Base-by-base conservation (phyloP, 2,113 vertebrate genomes). In the Poecilia latipinna region DNA sequence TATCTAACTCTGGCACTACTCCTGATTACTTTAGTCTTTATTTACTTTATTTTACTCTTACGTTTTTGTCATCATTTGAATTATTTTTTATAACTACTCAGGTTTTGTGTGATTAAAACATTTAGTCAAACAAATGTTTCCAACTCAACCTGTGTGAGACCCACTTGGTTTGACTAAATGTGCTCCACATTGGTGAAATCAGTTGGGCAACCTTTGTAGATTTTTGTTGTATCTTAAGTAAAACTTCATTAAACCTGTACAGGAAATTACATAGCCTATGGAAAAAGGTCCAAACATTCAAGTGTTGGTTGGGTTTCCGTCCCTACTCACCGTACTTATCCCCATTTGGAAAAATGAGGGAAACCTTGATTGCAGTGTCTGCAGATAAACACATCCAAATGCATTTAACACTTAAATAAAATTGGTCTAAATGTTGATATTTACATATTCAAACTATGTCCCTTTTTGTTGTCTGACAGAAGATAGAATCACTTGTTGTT, bases 291-390 rank as follows among this genome's bases (percentile, higher is more conserved):
- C 2, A 2, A 11, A 57, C 51, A n/a, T 31, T 15, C 22, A 64
- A 33, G 4, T 33, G 29, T 33, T 33, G 12, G 11, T 33, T 33
- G 29, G 17, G 61, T 24, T 42, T 35, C 39, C 0, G 31, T 26
- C 63, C 2, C 86, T 12, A 81, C 94, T 94, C 90, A 96, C 94
- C 93, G 54, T 96, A 96, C 75, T 70, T 94, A 79, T 96, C 95
- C 78, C 95, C 94, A 88, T 95, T 96, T 65, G 95, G 94, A 68
- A 96, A 96, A 65, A 94, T 42, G 77, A 93, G 95, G 29, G 82
- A 91, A 37, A 91, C 90, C 68, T 91, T 89, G 37, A 89, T 19
- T 17, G 39, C 90, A 76, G 79, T 22, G 31, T 66, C 90, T 94
- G 89, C 51, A 78, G 91, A 92, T 78, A 84, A 80, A 87, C 1